Conservation (phyloP, 2,113 vertebrate species). For the Alosa alosa region DNA sequence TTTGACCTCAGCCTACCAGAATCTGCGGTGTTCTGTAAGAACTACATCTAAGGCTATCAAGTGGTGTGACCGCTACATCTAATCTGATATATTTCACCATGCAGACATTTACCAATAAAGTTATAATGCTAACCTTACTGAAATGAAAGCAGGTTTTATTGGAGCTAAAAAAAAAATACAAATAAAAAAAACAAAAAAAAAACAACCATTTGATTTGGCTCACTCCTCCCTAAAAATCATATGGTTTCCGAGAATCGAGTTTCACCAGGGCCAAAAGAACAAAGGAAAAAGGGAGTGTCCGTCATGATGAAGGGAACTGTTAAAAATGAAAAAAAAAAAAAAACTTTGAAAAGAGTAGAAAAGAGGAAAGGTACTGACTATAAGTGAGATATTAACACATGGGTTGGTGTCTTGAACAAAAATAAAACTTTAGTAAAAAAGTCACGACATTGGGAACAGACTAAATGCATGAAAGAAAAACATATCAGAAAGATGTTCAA, state of each 20-base stretch:
- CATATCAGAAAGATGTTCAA: neutral
- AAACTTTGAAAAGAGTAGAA: neutral
- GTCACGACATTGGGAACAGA: neutral
- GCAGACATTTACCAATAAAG: conserved; percentile 54
- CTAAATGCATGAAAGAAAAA: neutral
- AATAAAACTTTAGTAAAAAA: neutral
- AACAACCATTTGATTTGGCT: neutral
- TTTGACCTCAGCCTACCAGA: neutral
- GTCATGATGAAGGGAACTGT: neutral
- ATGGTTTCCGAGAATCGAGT: conserved; percentile 5
- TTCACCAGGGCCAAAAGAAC: neutral
- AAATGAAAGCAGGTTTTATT: conserved; percentile 44
- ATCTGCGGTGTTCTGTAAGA: neutral
- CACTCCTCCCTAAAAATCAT: neutral
- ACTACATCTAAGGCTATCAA: conserved; percentile 29
- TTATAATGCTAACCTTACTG: conserved; percentile 47
- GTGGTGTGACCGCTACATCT: conserved; percentile 36
- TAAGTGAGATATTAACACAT: neutral
- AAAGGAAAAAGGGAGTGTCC: neutral
- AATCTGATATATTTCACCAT: conserved; percentile 49
- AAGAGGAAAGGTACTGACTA: neutral
- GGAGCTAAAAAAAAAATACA: conserved; percentile 13
- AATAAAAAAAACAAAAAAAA: too few species aligned
- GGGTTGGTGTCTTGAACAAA: neutral
- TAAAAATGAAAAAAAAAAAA: neutral